Evolutionary conservation across 1,140 invertebrate genomes (phyloP).

Genomic region (Eupeodes corollae): DNA sequence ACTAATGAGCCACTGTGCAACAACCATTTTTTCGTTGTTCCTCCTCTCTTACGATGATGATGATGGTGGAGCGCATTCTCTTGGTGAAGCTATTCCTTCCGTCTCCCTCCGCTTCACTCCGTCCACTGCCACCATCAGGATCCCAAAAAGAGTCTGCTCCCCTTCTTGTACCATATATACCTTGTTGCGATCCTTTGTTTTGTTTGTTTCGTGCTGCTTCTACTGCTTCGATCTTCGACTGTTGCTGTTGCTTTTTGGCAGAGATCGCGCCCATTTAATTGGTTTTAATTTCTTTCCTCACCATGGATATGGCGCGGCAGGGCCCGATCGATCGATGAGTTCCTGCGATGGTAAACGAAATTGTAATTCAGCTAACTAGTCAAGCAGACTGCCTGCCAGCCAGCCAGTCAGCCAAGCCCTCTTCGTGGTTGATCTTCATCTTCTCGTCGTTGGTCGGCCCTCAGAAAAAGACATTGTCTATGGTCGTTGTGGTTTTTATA

Average conservation of each 20-base stretch:
- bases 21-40: neutral
- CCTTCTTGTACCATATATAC: neutral
- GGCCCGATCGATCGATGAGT: neutral
- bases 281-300: conserved; percentile 1
- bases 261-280: conserved; percentile 1
- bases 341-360: neutral
- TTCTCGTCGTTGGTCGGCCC: neutral
- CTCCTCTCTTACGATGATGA: too few species aligned
- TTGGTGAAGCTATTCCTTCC: too few species aligned
- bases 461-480: neutral
- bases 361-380: neutral
- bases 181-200: neutral
- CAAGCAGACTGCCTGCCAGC: neutral
- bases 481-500: neutral
- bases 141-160: too few species aligned
- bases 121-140: too few species aligned
- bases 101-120: too few species aligned
- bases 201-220: too few species aligned
- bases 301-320: neutral
- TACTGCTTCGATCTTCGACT: too few species aligned
- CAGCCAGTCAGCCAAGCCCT: neutral
- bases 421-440: neutral
- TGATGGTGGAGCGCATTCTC: too few species aligned
- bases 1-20: conserved; percentile 3
- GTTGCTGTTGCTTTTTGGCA: neutral